Percentiles rank a stretch among this genome's conserved stretches.
phyloP scores from a whole-genome alignment of 2,888 invertebrate genomes.

The Smittia aterrima region DNA sequence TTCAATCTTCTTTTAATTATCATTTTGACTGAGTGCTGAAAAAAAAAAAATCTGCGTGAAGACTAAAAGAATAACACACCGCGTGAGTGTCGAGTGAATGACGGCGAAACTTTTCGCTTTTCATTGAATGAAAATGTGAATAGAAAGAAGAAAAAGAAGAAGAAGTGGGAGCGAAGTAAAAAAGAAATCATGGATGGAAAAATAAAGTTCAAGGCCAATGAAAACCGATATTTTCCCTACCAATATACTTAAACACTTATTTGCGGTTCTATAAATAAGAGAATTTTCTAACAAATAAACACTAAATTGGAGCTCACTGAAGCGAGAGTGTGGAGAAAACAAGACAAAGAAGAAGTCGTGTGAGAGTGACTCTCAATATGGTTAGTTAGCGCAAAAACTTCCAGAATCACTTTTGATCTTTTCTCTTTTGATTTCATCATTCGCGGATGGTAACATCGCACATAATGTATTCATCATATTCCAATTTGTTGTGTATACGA shows the following conservation, averaged over 20 bases:
- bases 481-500: slow-evolving; percentile 1
- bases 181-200: slow-evolving; percentile 7
- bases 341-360: too few species aligned
- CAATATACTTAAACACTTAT: neutral
- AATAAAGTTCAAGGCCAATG: slow-evolving; percentile 40
- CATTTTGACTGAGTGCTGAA: neutral
- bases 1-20: neutral
- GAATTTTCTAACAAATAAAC: neutral
- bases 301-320: too few species aligned
- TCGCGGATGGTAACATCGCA: too few species aligned
- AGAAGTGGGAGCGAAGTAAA: neutral
- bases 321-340: too few species aligned
- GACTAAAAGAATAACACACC: too few species aligned
- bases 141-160: slow-evolving; percentile 11
- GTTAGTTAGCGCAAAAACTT: too few species aligned
- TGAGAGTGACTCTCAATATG: too few species aligned
- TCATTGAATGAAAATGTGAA: neutral
- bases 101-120: neutral
- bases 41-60: neutral
- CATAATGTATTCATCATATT: slow-evolving; percentile 24
- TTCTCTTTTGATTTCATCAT: too few species aligned
- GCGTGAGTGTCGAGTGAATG: too few species aligned
- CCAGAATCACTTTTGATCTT: too few species aligned
- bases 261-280: slow-evolving; percentile 33
- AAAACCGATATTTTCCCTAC: slow-evolving; percentile 31